Conservation (phyloP, 2,113 vertebrate genomes). For the Sceloporus tristichus region DNA sequence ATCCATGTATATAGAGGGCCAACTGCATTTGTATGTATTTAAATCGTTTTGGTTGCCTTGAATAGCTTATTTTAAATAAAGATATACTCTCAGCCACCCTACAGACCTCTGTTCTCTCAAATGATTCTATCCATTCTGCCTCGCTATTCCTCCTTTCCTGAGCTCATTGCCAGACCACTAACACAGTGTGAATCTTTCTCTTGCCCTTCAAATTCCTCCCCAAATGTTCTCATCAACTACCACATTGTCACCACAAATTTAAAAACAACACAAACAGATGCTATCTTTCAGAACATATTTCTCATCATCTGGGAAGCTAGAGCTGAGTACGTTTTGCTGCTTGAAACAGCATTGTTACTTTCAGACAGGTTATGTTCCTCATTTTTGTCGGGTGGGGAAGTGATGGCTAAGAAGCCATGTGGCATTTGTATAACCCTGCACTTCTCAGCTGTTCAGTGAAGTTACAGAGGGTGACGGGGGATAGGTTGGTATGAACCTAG, state of each 20-base stretch:
- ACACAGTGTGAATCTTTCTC: background rate
- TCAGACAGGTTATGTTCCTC: background rate
- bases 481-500: background rate
- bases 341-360: background rate
- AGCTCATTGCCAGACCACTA: background rate
- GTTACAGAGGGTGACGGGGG: background rate
- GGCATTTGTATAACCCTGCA: background rate
- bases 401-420: background rate
- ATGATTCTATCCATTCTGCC: background rate
- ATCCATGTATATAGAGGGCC: too few relatives aligned
- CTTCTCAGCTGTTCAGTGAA: background rate
- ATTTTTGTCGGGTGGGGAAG: background rate
- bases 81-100: background rate
- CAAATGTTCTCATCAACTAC: background rate
- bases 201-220: background rate
- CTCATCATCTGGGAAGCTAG: background rate
- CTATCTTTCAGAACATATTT: background rate
- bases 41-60: background rate
- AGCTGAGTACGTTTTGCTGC: constrained; percentile 1
- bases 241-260: background rate
- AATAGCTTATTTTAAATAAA: background rate
- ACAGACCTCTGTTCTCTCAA: background rate
- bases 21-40: too few relatives aligned
- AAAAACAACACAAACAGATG: background rate
- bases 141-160: background rate